Evolutionary conservation across 1,140 invertebrate species (phyloP).

Genomic region (Pararge aegeria): DNA sequence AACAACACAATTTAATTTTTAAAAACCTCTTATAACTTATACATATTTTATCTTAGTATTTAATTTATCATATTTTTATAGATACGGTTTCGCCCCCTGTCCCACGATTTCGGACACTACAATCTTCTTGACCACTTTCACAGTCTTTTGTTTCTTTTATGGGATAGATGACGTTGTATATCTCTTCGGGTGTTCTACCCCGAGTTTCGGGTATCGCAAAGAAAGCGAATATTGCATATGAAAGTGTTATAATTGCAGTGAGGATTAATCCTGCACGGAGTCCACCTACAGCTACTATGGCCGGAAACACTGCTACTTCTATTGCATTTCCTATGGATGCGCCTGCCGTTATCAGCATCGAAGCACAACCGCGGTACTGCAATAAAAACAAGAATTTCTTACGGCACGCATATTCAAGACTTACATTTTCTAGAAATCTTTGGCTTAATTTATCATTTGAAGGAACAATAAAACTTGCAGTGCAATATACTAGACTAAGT

Average conservation of each 20-base stretch:
- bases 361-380: constrained; percentile 56
- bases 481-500: too few species aligned
- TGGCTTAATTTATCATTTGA: too few species aligned
- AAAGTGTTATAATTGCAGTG: constrained; percentile 39
- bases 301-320: constrained; percentile 48
- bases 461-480: too few species aligned
- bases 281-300: constrained; percentile 29
- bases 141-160: neutral
- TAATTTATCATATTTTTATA: constrained; percentile 12
- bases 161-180: constrained; percentile 37
- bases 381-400: neutral
- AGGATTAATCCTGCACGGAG: constrained; percentile 37
- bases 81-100: constrained; percentile 5
- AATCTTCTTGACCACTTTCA: constrained; percentile 5
- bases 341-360: constrained; percentile 39
- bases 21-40: too few species aligned
- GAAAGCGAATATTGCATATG: constrained; percentile 35
- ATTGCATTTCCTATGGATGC: constrained; percentile 44
- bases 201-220: constrained; percentile 44
- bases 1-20: too few species aligned
- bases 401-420: too few species aligned
- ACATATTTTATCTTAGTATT: too few species aligned
- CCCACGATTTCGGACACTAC: constrained; percentile 9
- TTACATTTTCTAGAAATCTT: too few species aligned
- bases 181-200: constrained; percentile 34